Percentiles rank a stretch among this genome's conserved stretches.
Conservation (phyloP, 1,140 invertebrate species). For the Drosophila nannoptera region DNA sequence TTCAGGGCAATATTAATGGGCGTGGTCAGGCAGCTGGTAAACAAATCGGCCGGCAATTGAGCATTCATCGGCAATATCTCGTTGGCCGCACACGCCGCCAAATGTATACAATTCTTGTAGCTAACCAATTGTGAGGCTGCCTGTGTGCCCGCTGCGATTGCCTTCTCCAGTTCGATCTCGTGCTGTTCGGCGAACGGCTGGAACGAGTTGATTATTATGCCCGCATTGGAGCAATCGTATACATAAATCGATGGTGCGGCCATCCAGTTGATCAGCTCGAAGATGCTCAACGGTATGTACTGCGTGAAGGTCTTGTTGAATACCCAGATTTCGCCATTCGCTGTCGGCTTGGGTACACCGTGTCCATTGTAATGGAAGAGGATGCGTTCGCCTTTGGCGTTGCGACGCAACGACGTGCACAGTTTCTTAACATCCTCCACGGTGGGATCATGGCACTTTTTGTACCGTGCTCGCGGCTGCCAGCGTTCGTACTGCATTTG, state of each 20-base stretch:
- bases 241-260: conserved; percentile 99
- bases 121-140: conserved; percentile 63
- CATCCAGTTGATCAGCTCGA: conserved; percentile 99
- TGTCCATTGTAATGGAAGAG: conserved; percentile 99
- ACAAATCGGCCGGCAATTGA: conserved; percentile 98
- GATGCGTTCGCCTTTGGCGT: conserved; percentile 99
- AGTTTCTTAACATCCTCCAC: conserved; percentile 99
- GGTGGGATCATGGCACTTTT: conserved; percentile 97
- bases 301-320: conserved; percentile 99
- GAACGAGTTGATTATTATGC: conserved; percentile 96
- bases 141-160: conserved; percentile 32
- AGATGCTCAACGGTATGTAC: conserved; percentile 99
- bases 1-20: conserved; percentile 97
- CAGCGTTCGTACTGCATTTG: conserved; percentile 98
- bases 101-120: conserved; percentile 95
- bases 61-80: conserved; percentile 98
- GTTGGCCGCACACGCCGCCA: conserved; percentile 94
- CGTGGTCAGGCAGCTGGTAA: conserved; percentile 98
- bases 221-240: conserved; percentile 99
- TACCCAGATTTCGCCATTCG: conserved; percentile 99
- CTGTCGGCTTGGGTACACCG: conserved; percentile 98
- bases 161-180: conserved; percentile 90
- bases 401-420: conserved; percentile 95
- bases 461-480: conserved; percentile 98
- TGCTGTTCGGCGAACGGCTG: conserved; percentile 95